Evolutionary conservation across 2,113 vertebrate species (phyloP), one percentile per base, ranked within the genome.

Genomic region (Elgaria multicarinata): DNA sequence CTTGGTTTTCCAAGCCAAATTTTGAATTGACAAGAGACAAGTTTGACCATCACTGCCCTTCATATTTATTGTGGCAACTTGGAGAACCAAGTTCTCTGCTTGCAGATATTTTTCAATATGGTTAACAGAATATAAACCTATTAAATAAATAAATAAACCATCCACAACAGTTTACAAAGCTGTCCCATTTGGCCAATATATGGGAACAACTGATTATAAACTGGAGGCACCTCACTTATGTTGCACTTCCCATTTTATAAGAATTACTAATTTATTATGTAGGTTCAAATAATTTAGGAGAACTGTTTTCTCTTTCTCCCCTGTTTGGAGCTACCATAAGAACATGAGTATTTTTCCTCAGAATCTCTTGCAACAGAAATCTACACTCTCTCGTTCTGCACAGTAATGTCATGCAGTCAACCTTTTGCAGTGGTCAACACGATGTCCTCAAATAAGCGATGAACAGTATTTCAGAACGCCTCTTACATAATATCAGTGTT

Each of bases 401-500:
- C 16, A 86, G 1, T 0, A 0, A 67, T 85, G 77, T 1, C 53
- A n/a, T 72, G 22, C 67, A 75, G 2, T 36, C 75, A 81, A 69
- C 1, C 3, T 91, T 79, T 28, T 89, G 1, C 53, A 0, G 77
- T 3, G 91, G 89, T 87, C 88, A 46, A 46, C 26, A 50, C 90
- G 24, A 93, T 79, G 3, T 76, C 44, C 81, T 86, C 74, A 74
- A 53, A 91, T 39, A 92, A 91, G 28, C 20, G 71, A 92, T 87
- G 55, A 84, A 89, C 88, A 69, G 77, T 58, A 93, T 92, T 95
- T 95, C 85, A 92, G 46, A 90, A n/a, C 92, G 83, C 39, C 79
- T 93, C 55, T 95, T 96, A 90, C 46, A 80, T 93, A 95, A 94
- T 88, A 90, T 69, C 72, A 92, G 85, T 89, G 88, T 91, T 93